These are phyloP conservation scores for Lapara coniferarum DNA, from an alignment of 2,888 invertebrate species.

Conservation along the genomic window DNA sequence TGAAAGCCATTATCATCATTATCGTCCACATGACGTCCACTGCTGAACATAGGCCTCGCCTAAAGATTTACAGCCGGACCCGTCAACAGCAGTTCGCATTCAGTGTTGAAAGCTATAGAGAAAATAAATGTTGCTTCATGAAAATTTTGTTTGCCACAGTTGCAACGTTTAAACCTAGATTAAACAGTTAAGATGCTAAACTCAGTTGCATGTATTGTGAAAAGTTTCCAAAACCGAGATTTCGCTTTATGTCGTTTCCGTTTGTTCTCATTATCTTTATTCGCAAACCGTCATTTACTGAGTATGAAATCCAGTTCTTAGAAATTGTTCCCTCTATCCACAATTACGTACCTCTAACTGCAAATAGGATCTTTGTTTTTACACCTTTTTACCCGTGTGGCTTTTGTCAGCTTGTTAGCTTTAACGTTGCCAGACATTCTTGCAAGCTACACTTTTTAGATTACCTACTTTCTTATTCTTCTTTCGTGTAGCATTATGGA, in stretches of 20 bases:
- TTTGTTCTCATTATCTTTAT: constrained; percentile 50
- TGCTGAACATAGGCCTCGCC: too few relatives aligned
- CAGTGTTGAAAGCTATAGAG: too few relatives aligned
- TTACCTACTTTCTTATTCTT: constrained; percentile 19
- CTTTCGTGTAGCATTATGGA: constrained; percentile 41
- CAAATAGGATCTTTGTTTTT: constrained; percentile 36
- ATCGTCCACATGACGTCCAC: too few relatives aligned
- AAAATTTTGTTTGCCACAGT: neutral
- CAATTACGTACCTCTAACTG: constrained; percentile 39
- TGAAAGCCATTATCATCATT: too few relatives aligned
- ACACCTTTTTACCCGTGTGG: constrained; percentile 25
- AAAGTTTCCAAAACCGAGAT: constrained; percentile 34
- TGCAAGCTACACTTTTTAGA: constrained; percentile 11
- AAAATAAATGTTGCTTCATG: neutral
- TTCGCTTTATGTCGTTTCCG: constrained; percentile 39
- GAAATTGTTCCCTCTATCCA: constrained; percentile 38
- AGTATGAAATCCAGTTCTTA: constrained; percentile 33
- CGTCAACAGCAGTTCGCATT: too few relatives aligned
- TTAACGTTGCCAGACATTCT: constrained; percentile 23
- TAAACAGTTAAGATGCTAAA: constrained; percentile 23
- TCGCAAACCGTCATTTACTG: constrained; percentile 47
- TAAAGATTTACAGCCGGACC: too few relatives aligned
- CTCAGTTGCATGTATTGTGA: constrained; percentile 32
- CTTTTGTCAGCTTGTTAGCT: constrained; percentile 26
- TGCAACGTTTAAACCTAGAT: neutral